phyloP scores from a whole-genome alignment of 2,797 vertebrate species.

The Aeoliscus strigatus region DNA sequence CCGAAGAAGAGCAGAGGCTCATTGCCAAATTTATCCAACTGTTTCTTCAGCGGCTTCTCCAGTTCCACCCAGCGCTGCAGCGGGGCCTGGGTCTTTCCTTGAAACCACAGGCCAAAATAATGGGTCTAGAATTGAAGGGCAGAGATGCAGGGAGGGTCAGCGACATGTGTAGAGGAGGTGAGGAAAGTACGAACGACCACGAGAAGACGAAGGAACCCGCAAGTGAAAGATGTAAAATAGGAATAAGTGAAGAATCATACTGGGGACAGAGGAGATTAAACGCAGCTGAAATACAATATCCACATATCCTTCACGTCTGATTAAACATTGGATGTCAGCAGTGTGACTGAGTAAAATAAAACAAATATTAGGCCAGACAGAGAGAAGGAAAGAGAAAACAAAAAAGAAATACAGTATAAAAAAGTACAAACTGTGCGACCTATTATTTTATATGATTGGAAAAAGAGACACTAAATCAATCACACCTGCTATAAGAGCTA shows the following conservation, averaged over 20 bases:
- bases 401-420: no score
- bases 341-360: conserved; percentile 11
- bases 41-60: conserved; percentile 97
- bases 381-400: no score
- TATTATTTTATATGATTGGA: not conserved
- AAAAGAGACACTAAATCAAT: no score
- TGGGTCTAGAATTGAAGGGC: conserved; percentile 76
- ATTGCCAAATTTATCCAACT: conserved; percentile 95
- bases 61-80: conserved; percentile 94
- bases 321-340: conserved; percentile 35
- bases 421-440: no score
- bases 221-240: no score
- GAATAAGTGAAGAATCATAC: no score
- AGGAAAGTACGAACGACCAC: not conserved
- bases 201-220: no score
- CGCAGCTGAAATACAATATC: no score
- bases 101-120: conserved; percentile 95
- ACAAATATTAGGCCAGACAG: conserved; percentile 7
- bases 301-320: conserved; percentile 24
- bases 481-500: no score
- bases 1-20: conserved; percentile 94
- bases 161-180: not conserved
- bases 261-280: no score
- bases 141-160: conserved; percentile 1
- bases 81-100: conserved; percentile 83